phyloP scores from a whole-genome alignment of 2,113 vertebrate genomes.

The Ptilorrhoa leucosticta region DNA sequence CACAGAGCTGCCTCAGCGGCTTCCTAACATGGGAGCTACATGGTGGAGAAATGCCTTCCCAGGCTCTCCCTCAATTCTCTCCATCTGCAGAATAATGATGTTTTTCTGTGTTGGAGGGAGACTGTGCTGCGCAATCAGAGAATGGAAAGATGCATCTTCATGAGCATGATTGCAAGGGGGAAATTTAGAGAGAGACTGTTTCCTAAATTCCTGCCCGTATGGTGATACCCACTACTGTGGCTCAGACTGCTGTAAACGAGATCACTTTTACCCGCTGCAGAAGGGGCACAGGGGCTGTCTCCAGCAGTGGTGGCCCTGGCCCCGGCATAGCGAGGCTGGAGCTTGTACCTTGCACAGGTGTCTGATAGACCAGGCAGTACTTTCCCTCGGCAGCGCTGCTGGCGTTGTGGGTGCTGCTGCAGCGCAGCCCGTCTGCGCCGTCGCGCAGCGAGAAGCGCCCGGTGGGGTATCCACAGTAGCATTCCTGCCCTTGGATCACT shows the following conservation, averaged over 20 bases:
- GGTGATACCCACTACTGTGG: fast-evolving
- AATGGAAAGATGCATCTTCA: neutral
- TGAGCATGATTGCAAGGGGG: fast-evolving
- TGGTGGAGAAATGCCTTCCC: neutral
- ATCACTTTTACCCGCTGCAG: fast-evolving
- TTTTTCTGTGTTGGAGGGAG: neutral
- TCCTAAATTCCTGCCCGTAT: fast-evolving
- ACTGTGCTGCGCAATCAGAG: neutral
- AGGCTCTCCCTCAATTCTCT: neutral
- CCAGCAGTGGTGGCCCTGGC: neutral
- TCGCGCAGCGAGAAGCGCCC: constrained; percentile 73
- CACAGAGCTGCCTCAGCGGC: neutral
- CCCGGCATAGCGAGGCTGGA: fast-evolving
- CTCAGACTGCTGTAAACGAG: neutral
- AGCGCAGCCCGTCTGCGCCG: constrained; percentile 62
- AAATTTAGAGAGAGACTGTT: neutral
- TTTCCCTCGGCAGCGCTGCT: neutral
- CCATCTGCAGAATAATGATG: neutral
- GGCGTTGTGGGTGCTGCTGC: constrained; percentile 21
- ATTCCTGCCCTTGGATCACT: constrained; percentile 75
- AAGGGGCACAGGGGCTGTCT: fast-evolving
- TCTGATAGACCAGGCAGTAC: constrained; percentile 87
- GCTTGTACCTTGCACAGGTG: constrained; percentile 85
- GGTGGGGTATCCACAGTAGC: constrained; percentile 84
- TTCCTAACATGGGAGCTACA: fast-evolving